These are phyloP conservation scores for Drosophila subobscura DNA, from an alignment of 1,140 invertebrate genomes.

Conservation along the genomic window DNA sequence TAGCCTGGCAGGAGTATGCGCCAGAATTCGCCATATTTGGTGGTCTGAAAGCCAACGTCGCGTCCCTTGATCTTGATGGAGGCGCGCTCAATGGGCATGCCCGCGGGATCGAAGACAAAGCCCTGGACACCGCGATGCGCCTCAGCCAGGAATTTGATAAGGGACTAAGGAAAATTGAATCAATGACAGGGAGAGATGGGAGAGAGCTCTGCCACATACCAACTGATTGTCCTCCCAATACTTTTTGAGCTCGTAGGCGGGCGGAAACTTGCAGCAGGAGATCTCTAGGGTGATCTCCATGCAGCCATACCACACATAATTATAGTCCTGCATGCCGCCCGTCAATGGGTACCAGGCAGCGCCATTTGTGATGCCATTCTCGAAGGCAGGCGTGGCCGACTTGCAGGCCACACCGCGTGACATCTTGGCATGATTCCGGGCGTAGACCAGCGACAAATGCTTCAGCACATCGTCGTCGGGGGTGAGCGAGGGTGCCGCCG, in stretches of 20 bases:
- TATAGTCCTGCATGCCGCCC: conserved; percentile 98
- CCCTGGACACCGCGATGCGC: conserved; percentile 93
- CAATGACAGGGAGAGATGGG: conserved; percentile 59
- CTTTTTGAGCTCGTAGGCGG: conserved; percentile 90
- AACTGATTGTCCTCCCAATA: conserved; percentile 98
- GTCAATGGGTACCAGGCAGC: conserved; percentile 96
- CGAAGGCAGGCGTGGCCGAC: conserved; percentile 89
- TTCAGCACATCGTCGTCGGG: conserved; percentile 98
- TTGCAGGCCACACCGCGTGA: conserved; percentile 92
- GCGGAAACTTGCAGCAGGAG: conserved; percentile 98
- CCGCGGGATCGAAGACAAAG: conserved; percentile 92
- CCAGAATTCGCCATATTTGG: conserved; percentile 97
- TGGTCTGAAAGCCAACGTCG: conserved; percentile 94
- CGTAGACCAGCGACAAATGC: conserved; percentile 94
- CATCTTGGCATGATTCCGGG: conserved; percentile 95
- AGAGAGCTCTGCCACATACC: conserved; percentile 84
- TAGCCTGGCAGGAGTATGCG: conserved; percentile 92
- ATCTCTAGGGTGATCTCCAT: conserved; percentile 99
- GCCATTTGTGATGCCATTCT: conserved; percentile 95
- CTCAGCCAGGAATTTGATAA: conserved; percentile 94
- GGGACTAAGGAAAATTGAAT: conserved; percentile 84
- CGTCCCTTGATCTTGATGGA: conserved; percentile 92
- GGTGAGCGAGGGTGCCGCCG: conserved; percentile 90
- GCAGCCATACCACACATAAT: conserved; percentile 98
- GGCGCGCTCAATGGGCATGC: conserved; percentile 92